Base-by-base conservation (phyloP, 2,888 invertebrate species). In the Cerastis rubricosa region DNA sequence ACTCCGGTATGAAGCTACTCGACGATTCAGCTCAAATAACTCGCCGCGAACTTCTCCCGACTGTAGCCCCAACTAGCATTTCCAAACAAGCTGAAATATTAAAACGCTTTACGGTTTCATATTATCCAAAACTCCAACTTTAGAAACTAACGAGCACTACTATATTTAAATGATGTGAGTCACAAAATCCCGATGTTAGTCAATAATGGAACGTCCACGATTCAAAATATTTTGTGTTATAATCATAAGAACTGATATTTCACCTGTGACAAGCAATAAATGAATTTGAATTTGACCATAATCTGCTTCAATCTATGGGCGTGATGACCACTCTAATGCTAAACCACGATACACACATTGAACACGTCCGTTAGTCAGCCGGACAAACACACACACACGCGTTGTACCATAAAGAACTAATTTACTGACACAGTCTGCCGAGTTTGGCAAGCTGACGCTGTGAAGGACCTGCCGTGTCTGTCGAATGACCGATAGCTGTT, bases 11-110 rank as follows among this genome's bases (percentile, higher is more conserved):
- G 22, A 63, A 63, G 49, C 35, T 45, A 64, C 72, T 29, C 45
- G 51, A 25, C 4, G 19, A 11, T 49, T 43, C 49, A 45, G 54
- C 45, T 73, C 74, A n/a, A 45, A 45, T 64, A 47, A 74, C 75
- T 73, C 22, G 35, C 43, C 19, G 47, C 49, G 19, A 63, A 70
- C 49, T 43, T 40, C 5, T 35, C n/a, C 19, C 29, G 12, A 51
- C 49, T 72, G 29, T 22, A 19, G n/a, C 35, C 35, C 19, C n/a
- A 35, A 65, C 71, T 35, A 65, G 65, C 19, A 22, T 71, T 40
- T 11, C 22, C 40, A 25, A 70, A 43, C 43, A 17, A 29, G 29
- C 43, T 54, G 22, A 43, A 70, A 71, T 54, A 43, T 72, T 51
- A 29, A 51, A 43, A 72, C 25, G 43, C 19, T 66, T 49, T 25